Percentiles rank a stretch among this genome's conserved stretches.
Conservation (phyloP, 2,888 invertebrate species). For the Blomia tropicalis region DNA sequence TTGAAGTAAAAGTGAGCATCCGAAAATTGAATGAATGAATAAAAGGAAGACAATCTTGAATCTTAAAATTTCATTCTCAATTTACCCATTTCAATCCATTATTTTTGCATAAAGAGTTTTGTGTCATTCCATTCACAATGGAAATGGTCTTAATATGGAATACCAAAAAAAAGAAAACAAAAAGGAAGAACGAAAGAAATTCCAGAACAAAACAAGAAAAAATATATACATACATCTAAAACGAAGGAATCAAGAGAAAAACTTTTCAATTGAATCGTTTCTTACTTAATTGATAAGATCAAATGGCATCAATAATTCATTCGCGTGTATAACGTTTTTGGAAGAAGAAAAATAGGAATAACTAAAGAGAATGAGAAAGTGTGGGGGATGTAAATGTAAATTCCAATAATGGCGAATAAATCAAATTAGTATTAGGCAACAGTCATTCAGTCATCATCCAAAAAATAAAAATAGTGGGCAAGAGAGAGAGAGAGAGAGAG, state of each 20-base stretch:
- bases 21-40: too few species aligned
- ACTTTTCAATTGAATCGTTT: slow-evolving; percentile 13
- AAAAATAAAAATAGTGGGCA: not conserved
- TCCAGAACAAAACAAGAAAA: not conserved
- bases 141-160: too few species aligned
- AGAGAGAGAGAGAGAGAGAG: not conserved
- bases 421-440: not conserved
- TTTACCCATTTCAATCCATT: too few species aligned
- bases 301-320: slow-evolving; percentile 15
- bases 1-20: too few species aligned
- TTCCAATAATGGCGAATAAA: slow-evolving; percentile 9
- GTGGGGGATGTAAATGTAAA: slow-evolving; percentile 6
- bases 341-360: too few species aligned
- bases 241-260: not conserved
- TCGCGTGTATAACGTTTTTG: not conserved
- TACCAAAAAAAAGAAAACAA: too few species aligned
- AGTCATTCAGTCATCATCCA: too few species aligned
- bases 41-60: too few species aligned
- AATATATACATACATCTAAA: not conserved
- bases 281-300: slow-evolving; percentile 2
- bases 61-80: too few species aligned
- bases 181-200: not conserved
- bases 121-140: too few species aligned
- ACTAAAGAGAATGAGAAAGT: too few species aligned
- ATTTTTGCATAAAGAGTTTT: too few species aligned